Evolutionary conservation across 2,888 invertebrate genomes (phyloP), one percentile per base, ranked within the genome.

Genomic region (Listrodromus nycthemerus): DNA sequence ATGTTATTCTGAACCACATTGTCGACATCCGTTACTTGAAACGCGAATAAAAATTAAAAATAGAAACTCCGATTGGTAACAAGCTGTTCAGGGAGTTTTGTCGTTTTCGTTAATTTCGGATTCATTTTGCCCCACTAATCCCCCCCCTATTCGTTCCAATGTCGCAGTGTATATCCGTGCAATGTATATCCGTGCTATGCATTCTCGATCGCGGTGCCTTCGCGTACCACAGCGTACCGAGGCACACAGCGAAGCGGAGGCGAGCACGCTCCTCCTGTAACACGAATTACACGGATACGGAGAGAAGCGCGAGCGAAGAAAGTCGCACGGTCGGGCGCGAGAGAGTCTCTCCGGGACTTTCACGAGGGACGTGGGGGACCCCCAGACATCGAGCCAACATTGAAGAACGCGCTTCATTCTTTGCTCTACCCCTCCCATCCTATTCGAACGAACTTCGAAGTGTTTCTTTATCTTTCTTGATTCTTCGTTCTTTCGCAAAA

Each of bases 261-360:
- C 58, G 50, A 45, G 37, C 45, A 65, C 69, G 33, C 69, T 52
- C 19, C 61, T 61, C 63, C 67, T 76, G 77, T 78, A 78, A 78
- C 69, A 70, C 77, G 77, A 78, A 78, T 78, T 78, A 78, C 37
- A 52, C 24, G 55, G 48, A 65, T 65, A 74, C 13, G 63, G 24
- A 30, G 16, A 61, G 19, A 37, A 58, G 41, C 48, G 58, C 79
- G 71, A 78, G 79, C 78, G 83, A 71, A 82, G 77, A 85, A 74
- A 84, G 52, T 80, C 71, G 77, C 63, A 75, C 85, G 85, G 66
- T 77, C 83, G 76, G 63, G 73, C 65, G 75, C 65, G 80, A 70
- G 69, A 73, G 69, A 66, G 74, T 24, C 84, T 67, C 78, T 75
- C 74, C 83, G 82, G 75, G 87, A 86, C 87, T 86, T 87, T 87